Conservation (phyloP, 2,113 vertebrate species). For the Fregata magnificens region DNA sequence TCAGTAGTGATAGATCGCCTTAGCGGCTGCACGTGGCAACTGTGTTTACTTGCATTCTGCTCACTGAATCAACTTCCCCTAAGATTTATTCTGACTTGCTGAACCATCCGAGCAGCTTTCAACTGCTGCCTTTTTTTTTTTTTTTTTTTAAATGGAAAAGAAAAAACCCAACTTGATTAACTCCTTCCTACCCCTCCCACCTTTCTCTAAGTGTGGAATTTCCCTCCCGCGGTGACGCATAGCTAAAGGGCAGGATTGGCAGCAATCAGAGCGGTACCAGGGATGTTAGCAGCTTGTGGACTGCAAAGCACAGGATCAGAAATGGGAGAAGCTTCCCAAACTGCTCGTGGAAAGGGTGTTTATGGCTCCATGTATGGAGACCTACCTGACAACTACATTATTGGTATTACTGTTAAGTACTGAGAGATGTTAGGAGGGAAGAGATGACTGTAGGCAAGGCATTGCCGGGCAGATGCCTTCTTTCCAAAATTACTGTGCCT, state of each 20-base stretch:
- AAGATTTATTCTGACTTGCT: constrained; percentile 23
- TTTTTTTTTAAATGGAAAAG: background rate
- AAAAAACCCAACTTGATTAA: background rate
- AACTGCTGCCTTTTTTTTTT: background rate
- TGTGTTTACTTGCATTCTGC: background rate
- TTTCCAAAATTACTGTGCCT: background rate
- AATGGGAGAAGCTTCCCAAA: background rate
- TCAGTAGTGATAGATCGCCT: background rate
- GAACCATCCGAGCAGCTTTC: background rate
- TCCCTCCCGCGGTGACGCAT: background rate
- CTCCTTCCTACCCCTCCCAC: constrained; percentile 1
- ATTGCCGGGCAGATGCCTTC: background rate
- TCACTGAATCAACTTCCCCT: background rate
- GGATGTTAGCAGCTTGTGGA: background rate
- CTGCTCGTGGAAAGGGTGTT: background rate
- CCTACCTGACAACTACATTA: background rate
- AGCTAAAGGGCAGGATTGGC: background rate
- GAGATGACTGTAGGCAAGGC: background rate
- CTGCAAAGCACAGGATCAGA: background rate
- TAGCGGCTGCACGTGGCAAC: background rate
- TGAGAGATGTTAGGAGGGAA: background rate
- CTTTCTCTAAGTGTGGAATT: background rate
- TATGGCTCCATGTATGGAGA: background rate
- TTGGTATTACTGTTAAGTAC: background rate
- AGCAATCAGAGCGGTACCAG: background rate